Conservation (phyloP, 2,797 vertebrate genomes). For the Ceyx erithaca region DNA sequence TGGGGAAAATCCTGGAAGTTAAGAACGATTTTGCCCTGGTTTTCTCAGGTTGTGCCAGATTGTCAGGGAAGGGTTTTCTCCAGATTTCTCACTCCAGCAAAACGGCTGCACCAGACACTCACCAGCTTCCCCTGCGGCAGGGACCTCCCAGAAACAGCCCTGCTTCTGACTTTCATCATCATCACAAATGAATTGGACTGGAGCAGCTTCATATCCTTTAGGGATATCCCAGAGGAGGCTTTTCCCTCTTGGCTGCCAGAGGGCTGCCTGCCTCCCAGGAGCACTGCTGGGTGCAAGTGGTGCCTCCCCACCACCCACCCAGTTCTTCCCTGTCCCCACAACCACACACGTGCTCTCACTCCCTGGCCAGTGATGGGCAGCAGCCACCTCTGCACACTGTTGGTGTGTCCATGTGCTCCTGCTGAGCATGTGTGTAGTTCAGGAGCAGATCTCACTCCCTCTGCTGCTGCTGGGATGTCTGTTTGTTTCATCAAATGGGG, state of each 20-base stretch:
- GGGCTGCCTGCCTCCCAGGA: background rate
- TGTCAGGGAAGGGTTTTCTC: background rate
- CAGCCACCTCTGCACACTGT: background rate
- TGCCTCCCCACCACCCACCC: background rate
- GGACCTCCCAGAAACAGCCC: background rate
- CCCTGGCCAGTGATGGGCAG: background rate
- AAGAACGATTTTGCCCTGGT: background rate
- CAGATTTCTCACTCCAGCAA: background rate
- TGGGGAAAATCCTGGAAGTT: background rate
- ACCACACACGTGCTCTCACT: fast-evolving
- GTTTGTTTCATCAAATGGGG: background rate
- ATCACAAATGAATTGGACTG: background rate
- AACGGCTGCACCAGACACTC: background rate
- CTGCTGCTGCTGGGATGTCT: background rate
- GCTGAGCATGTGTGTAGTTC: background rate
- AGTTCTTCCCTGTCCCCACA: fast-evolving
- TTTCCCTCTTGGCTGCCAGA: background rate
- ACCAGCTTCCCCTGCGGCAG: background rate
- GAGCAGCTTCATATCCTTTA: background rate
- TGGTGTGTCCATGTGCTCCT: background rate
- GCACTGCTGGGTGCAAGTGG: background rate
- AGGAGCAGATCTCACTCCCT: background rate
- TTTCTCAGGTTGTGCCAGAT: background rate
- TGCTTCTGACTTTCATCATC: background rate
- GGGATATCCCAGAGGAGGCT: background rate